Evolutionary conservation across 2,113 vertebrate species (phyloP), one percentile per base, ranked within the genome.

Genomic region (Cettia cetti): DNA sequence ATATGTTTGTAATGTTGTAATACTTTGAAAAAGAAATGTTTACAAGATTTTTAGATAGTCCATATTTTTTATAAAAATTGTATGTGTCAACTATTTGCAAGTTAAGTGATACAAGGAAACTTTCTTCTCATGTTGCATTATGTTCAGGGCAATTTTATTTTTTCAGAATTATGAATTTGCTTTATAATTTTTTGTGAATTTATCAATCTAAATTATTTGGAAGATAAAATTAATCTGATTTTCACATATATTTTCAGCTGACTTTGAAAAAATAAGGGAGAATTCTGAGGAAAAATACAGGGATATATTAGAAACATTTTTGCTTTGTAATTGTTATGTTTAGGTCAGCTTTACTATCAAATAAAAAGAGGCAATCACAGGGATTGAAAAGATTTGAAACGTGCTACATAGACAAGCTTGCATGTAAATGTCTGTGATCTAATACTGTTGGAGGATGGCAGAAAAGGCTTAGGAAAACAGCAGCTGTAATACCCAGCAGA

Each of bases 221-320:
- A 61, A 85, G 39, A 70, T 49, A 77, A 83, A 91, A 74, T 85
- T 84, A 37, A 53, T 53, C 35, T 82, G 66, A 42, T 53, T 89
- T 94, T 86, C 80, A 82, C 18, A 30, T 49, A 52, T 77, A 35
- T 84, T 96, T 95, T 96, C 53, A 75, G 40, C 11, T 93, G 74
- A 65, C 47, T 92, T 45, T 40, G 47, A 91, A 95, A 84, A 77
- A 90, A 47, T 78, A 81, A 79, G 79, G 54, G 71, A 91, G 65
- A 95, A 82, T 61, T 28, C 74, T 88, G 78, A 86, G 30, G 63
- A 54, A 95, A 90, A 65, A 85, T 88, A 57, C 24, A 81, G 49
- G 20, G 88, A 78, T 81, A 53, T 50, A 45, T n/a, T 82, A 44
- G 49, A 45, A 70, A 49, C 3, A 6, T 20, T 77, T 89, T 89